Percentiles rank a stretch among this genome's conserved stretches.
Evolutionary conservation across 2,113 vertebrate species (phyloP).

Genomic region (Nannobrachium achirus): DNA sequence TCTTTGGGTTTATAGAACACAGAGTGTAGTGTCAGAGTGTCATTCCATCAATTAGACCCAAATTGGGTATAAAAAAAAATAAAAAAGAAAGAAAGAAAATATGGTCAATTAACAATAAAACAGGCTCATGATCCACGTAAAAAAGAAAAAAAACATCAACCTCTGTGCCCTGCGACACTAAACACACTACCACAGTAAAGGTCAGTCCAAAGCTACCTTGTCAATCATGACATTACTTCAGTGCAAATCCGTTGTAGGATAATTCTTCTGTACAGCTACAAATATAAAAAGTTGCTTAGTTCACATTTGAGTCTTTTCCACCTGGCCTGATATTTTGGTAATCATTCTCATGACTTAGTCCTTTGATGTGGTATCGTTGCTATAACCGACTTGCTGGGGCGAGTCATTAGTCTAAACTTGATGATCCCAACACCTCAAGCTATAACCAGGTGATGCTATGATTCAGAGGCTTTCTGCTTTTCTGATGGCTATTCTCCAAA

Average conservation of each 20-base stretch:
- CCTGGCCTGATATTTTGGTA: slow-evolving; percentile 14
- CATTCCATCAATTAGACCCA: slow-evolving; percentile 13
- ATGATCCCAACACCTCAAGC: neutral
- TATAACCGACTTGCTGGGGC: slow-evolving; percentile 1
- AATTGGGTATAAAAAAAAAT: too few species aligned
- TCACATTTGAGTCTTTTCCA: slow-evolving; percentile 50
- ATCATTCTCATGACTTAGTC: slow-evolving; percentile 6
- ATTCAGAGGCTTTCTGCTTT: neutral
- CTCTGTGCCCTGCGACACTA: too few species aligned
- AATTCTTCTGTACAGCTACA: slow-evolving; percentile 2
- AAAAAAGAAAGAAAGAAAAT: too few species aligned
- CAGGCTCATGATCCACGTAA: too few species aligned
- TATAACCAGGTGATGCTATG: neutral
- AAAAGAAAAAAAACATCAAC: too few species aligned
- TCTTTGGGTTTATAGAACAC: slow-evolving; percentile 18
- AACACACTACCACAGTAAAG: slow-evolving; percentile 11
- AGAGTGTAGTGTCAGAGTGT: neutral
- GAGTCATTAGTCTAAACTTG: slow-evolving; percentile 17
- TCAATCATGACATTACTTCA: slow-evolving; percentile 40
- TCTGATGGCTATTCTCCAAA: slow-evolving; percentile 9
- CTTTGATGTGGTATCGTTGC: slow-evolving; percentile 12
- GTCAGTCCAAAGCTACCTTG: slow-evolving; percentile 19
- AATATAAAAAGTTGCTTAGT: slow-evolving; percentile 18
- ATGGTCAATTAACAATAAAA: too few species aligned
- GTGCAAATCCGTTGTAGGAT: slow-evolving; percentile 54